phyloP scores from a whole-genome alignment of 2,888 invertebrate species.

The Mylabris sibirica region DNA sequence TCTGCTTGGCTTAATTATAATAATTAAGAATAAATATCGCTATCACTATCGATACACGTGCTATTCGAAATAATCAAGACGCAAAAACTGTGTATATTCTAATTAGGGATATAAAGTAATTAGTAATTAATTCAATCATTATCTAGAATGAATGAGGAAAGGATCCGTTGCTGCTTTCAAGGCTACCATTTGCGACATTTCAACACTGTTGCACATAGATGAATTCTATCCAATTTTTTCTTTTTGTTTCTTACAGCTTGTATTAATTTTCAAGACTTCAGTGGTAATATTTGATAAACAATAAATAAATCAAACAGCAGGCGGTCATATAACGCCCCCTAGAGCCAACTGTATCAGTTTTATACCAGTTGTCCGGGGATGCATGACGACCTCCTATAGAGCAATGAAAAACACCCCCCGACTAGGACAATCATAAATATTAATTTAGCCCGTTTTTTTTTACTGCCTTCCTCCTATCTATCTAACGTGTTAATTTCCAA shows the following conservation, averaged over 20 bases:
- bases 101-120: neutral
- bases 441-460: slow-evolving; percentile 51
- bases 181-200: neutral
- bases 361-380: slow-evolving; percentile 29
- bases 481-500: slow-evolving; percentile 54
- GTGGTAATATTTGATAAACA: slow-evolving; percentile 39
- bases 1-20: neutral
- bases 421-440: slow-evolving; percentile 53
- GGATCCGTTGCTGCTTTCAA: neutral
- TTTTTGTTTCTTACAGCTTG: neutral
- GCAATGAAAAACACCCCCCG: slow-evolving; percentile 36
- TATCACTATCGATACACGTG: neutral
- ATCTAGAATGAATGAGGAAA: too few relatives aligned
- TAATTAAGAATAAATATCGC: neutral
- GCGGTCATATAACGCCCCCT: slow-evolving; percentile 44
- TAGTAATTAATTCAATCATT: neutral
- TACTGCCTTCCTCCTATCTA: slow-evolving; percentile 41
- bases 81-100: neutral
- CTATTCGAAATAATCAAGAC: neutral
- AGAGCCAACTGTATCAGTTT: slow-evolving; percentile 34
- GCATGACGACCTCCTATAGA: slow-evolving; percentile 33
- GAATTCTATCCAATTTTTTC: neutral
- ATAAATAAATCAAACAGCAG: slow-evolving; percentile 50
- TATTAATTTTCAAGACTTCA: neutral
- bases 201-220: neutral